Conservation (phyloP, 2,797 vertebrate genomes). For the Orestias chungarensis region DNA sequence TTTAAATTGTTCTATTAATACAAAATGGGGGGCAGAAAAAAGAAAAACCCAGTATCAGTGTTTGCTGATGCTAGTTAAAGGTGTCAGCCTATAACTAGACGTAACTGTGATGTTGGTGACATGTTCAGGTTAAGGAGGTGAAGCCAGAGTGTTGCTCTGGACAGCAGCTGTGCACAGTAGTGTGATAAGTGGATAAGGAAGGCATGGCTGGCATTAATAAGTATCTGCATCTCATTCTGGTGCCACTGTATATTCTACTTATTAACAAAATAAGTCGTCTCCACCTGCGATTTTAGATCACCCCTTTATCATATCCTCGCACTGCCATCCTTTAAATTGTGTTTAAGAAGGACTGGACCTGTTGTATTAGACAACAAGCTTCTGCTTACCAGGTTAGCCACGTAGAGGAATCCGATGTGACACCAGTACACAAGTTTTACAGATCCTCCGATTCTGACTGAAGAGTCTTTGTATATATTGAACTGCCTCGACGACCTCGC, state of each 20-base stretch:
- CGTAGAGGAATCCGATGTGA: not conserved
- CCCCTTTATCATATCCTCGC: not conserved
- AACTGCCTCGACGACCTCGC: not conserved
- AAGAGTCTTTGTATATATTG: not conserved
- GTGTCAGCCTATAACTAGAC: no score
- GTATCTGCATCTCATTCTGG: not conserved
- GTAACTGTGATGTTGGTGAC: not conserved
- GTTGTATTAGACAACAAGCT: not conserved
- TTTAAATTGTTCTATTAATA: not conserved
- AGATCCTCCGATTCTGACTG: not conserved
- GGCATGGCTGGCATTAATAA: not conserved
- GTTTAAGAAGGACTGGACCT: not conserved
- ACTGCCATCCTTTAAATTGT: not conserved
- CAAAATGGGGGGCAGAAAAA: not conserved
- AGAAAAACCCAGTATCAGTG: not conserved
- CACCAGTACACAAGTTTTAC: not conserved
- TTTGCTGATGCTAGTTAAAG: no score
- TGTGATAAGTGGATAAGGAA: not conserved
- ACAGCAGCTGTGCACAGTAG: not conserved
- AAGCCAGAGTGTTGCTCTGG: not conserved
- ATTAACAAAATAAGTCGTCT: not conserved
- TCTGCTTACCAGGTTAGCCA: not conserved
- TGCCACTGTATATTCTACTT: not conserved
- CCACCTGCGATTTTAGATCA: not conserved
- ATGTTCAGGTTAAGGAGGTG: not conserved